Evolutionary conservation across 2,888 invertebrate genomes (phyloP).

Genomic region (Dasysyrphus tricinctus): DNA sequence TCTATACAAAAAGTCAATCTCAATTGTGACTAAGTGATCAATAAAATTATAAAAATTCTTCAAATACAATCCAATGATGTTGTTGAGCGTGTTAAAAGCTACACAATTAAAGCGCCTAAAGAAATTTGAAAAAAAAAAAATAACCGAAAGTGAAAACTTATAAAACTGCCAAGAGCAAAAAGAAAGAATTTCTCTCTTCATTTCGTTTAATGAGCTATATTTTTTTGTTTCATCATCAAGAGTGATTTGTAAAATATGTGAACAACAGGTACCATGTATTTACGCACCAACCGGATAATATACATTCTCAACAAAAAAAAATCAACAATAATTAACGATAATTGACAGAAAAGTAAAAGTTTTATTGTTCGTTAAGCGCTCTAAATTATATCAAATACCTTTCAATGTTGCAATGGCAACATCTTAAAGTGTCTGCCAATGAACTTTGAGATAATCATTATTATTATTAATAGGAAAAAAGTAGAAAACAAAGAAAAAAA

Average conservation of each 20-base stretch:
- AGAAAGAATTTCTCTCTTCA: slow-evolving; percentile 53
- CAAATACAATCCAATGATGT: background rate
- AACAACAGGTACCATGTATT: background rate
- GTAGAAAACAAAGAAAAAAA: slow-evolving; percentile 14
- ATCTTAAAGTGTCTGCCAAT: slow-evolving; percentile 47
- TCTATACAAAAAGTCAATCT: background rate
- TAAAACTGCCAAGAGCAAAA: slow-evolving; percentile 32
- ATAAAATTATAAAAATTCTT: slow-evolving; percentile 6
- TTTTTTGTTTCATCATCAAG: slow-evolving; percentile 19
- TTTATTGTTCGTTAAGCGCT: slow-evolving; percentile 53
- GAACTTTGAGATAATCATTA: slow-evolving; percentile 50
- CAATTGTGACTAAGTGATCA: background rate
- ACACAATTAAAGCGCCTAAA: background rate
- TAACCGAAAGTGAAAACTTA: slow-evolving; percentile 69
- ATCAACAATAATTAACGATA: slow-evolving; percentile 24
- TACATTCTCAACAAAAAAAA: slow-evolving; percentile 8
- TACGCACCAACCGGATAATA: background rate
- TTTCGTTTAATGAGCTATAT: slow-evolving; percentile 10
- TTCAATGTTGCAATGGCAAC: slow-evolving; percentile 42
- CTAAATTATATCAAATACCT: slow-evolving; percentile 55
- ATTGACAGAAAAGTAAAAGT: slow-evolving; percentile 71
- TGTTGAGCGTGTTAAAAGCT: background rate
- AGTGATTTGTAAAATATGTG: slow-evolving; percentile 16
- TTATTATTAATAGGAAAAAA: background rate
- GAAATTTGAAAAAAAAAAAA: slow-evolving; percentile 19